Evolutionary conservation across 2,113 vertebrate species (phyloP).

Genomic region (Thymallus thymallus): DNA sequence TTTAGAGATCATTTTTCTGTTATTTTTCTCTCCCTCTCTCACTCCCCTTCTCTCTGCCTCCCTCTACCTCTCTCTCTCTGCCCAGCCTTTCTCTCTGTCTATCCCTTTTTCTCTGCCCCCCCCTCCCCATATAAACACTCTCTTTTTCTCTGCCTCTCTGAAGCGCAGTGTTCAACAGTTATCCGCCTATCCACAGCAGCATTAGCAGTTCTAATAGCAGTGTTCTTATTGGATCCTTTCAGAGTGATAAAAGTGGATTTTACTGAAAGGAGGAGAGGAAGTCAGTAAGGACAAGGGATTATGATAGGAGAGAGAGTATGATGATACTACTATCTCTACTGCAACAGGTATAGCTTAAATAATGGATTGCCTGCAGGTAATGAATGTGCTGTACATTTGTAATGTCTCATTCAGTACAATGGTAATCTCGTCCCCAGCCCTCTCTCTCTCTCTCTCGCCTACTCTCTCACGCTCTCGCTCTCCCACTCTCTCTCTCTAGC

Average conservation of each 20-base stretch:
- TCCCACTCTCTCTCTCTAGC: no score
- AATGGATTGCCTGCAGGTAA: slow-evolving; percentile 22
- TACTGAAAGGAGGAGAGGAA: slow-evolving; percentile 36
- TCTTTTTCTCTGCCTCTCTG: background rate
- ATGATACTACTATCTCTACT: background rate
- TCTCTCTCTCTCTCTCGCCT: background rate
- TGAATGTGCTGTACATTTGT: background rate
- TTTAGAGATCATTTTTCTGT: background rate
- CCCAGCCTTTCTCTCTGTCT: background rate
- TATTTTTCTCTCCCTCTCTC: background rate
- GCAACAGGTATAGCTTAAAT: slow-evolving; percentile 16
- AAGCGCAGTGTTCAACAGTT: background rate
- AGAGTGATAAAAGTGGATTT: slow-evolving; percentile 46
- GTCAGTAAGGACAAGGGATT: slow-evolving; percentile 42
- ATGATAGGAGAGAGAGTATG: slow-evolving; percentile 31
- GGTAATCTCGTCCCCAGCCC: no score
- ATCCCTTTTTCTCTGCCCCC: background rate
- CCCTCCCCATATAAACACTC: no score
- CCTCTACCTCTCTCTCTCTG: slow-evolving; percentile 1
- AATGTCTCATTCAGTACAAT: no score
- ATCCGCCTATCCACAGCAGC: slow-evolving; percentile 28
- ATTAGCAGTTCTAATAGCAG: slow-evolving; percentile 67
- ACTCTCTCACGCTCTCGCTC: no score
- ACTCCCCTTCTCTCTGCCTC: background rate
- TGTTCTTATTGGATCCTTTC: slow-evolving; percentile 47